Base-by-base conservation (phyloP, 2,113 vertebrate species). In the Xyliphius kryptos region DNA sequence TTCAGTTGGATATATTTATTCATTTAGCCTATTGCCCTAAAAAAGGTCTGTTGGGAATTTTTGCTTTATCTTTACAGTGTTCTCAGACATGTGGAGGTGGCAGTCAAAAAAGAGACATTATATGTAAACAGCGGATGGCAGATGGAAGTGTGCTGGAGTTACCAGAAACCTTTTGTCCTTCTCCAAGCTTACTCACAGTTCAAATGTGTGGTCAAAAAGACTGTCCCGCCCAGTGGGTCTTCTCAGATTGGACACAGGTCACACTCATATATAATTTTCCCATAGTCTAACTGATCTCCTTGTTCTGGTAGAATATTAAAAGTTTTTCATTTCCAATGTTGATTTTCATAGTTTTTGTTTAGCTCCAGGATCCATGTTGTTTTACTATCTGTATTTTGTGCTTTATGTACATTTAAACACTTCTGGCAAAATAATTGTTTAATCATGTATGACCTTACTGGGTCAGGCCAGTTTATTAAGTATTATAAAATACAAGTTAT, bases 241-340 rank as follows among this genome's bases (percentile, higher is more conserved):
- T 91, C 40, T 87, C 87, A 2, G 80, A 90, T 52, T 97, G 95
- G 95, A 86, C 91, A 43, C 85, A 94, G 92, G 95, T 98, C 83
- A 7, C 74, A 55, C 41, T 60, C 56, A 62, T 70, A 62, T 70
- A 14, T 51, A 32, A 57, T 63, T 64, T 8, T 60, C 56, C 58
- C 3, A 3, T 37, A 53, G 22, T 15, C 10, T 16, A 44, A 46
- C 38, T 52, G 40, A 65, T 40, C 26, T 65, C 22, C 17, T 53
- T 40, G 37, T 58, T 13, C 40, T 64, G 47, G 53, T 43, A 21
- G 51, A 3, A n/a, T 36, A 50, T 69, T 53, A 68, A 49, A 68
- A 55, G 47, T 61, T 44, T 62, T 44, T 68, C 66, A 4, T 40
- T 17, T 13, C 10, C 15, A 22, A 50, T 48, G 56, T 68, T 56